Percentiles rank a stretch among this genome's conserved stretches.
These are phyloP conservation scores for Luehdorfia chinensis DNA, from an alignment of 1,140 invertebrate species.

Conservation along the genomic window DNA sequence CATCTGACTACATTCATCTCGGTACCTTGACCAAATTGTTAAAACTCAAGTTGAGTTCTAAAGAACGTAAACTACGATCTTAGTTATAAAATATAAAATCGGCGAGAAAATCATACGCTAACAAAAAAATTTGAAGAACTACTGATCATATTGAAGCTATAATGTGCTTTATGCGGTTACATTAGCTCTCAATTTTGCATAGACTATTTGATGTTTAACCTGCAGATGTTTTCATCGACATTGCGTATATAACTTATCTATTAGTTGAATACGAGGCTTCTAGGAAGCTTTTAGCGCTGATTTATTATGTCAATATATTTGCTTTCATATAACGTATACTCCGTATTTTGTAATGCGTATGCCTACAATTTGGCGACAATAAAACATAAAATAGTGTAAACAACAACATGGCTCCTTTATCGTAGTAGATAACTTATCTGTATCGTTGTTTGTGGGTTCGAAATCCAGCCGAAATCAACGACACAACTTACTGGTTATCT, in stretches of 20 bases:
- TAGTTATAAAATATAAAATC: too few species aligned
- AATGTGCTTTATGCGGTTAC: neutral
- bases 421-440: too few species aligned
- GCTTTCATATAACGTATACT: neutral
- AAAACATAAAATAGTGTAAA: too few species aligned
- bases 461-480: too few species aligned
- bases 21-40: too few species aligned
- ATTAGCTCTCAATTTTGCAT: neutral
- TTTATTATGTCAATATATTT: conserved; percentile 8
- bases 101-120: too few species aligned
- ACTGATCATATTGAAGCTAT: neutral
- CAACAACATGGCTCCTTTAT: too few species aligned
- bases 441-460: too few species aligned
- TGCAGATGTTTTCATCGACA: conserved; percentile 9
- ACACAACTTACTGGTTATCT: too few species aligned
- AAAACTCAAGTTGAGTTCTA: too few species aligned
- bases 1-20: too few species aligned
- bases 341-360: neutral
- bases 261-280: neutral
- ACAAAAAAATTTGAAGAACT: neutral
- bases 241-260: conserved; percentile 5
- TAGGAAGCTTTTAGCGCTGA: conserved; percentile 8
- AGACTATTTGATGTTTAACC: neutral
- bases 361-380: neutral
- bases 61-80: too few species aligned